Percentiles rank a stretch among this genome's conserved stretches.
phyloP scores from a whole-genome alignment of 2,888 invertebrate species.

The Cephus runcator region DNA sequence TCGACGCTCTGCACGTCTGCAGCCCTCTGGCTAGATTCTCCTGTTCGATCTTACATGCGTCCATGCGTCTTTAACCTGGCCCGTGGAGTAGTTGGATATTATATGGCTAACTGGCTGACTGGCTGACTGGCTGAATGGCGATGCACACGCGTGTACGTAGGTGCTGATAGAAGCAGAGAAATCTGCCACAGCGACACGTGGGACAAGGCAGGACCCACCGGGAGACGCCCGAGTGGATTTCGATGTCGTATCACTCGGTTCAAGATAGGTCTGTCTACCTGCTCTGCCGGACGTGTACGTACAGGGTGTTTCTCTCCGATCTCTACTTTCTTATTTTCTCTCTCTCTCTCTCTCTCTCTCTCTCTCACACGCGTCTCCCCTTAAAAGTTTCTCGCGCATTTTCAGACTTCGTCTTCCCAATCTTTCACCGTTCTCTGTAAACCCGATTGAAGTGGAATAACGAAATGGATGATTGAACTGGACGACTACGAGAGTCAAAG shows the following conservation, averaged over 20 bases:
- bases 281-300: neutral
- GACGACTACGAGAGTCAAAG: too few relatives aligned
- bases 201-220: neutral
- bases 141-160: neutral
- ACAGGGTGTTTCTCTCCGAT: neutral
- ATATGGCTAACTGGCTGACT: neutral
- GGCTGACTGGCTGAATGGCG: neutral
- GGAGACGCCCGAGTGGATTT: neutral
- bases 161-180: neutral
- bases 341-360: neutral
- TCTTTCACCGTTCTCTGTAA: neutral
- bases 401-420: neutral
- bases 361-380: too few relatives aligned
- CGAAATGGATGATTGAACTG: neutral
- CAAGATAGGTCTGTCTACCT: neutral
- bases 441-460: neutral
- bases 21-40: neutral
- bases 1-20: neutral
- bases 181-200: neutral
- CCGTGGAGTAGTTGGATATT: neutral
- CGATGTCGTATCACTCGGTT: neutral
- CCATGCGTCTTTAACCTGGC: neutral
- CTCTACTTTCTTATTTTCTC: neutral
- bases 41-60: neutral
- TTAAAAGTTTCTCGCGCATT: too few relatives aligned